A percentile compares a stretch with the other conserved stretches of the same genome.
Conservation (phyloP, 2,797 vertebrate genomes). For the Bucorvus abyssinicus region DNA sequence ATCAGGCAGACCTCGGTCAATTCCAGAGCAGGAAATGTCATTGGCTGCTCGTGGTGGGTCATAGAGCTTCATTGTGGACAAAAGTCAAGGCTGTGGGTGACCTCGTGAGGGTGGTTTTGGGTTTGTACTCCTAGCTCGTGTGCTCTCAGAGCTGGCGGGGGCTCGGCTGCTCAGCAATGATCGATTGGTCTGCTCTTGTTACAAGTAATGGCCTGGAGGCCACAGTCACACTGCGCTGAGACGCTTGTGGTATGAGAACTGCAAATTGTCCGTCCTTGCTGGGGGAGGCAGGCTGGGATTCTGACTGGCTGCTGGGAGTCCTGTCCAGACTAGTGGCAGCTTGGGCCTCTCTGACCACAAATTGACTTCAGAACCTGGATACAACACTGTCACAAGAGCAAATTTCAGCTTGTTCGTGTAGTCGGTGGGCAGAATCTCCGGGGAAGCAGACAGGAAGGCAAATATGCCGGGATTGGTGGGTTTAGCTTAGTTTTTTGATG, state of each 20-base stretch:
- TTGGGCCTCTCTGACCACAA: neutral
- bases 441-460: neutral
- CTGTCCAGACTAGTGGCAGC: neutral
- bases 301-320: neutral
- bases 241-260: neutral
- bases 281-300: neutral
- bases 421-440: neutral
- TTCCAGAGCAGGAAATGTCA: neutral
- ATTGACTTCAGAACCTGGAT: neutral
- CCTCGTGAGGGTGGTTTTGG: neutral
- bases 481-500: neutral
- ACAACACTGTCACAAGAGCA: fast-evolving
- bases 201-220: neutral
- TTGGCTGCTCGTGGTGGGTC: neutral
- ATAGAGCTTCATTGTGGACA: neutral
- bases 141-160: neutral
- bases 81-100: neutral
- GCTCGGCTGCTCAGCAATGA: neutral
- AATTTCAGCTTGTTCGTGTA: neutral
- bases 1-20: neutral
- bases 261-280: fast-evolving
- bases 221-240: fast-evolving
- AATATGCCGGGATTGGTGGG: neutral
- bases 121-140: neutral
- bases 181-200: neutral